Base-by-base conservation (phyloP, 2,797 vertebrate species). In the Sparidentex hasta region DNA sequence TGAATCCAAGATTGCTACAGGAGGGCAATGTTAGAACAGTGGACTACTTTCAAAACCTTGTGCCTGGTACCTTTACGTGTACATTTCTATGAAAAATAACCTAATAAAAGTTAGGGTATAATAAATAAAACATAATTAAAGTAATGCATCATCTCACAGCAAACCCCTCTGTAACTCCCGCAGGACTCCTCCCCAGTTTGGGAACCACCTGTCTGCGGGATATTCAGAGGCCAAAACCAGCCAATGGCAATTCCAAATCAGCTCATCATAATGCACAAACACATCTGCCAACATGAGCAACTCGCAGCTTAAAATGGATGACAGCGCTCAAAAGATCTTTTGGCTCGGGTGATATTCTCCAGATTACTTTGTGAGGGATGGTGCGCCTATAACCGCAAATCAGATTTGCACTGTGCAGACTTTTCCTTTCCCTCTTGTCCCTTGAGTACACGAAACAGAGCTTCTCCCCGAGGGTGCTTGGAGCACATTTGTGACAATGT, bases 401-500 rank as follows among this genome's bases (percentile, higher is more conserved):
- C 84, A 86, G 71, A 79, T 84, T 38, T 84, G 76, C 67, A 66
- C 43, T 44, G 52, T 46, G 71, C 78, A 81, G 69, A 86, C 43
- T 78, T 81, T 80, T 83, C 68, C 65, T 72, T 50, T 82, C 65
- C 29, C 69, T 76, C 68, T 75, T 27, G 80, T 93, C 89, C 88
- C 88, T 69, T 71, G 87, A 90, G 87, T 72, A 58, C 77, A 80
- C 82, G 83, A 72, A 90, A 80, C 86, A 86, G 78, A 90, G 82
- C 81, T 88, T 75, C 80, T 87, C 82, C 90, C 88, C 9, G 51
- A 84, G 91, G 90, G 86, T 67, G 84, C 80, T 74, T 48, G 56
- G 33, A 91, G 78, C 87, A 66, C 88, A 82, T 78, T 88, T 83
- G 85, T 88, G 87, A 89, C 87, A 82, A 29, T 88, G 82, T 75